Evolutionary conservation across 2,888 invertebrate genomes (phyloP).

Genomic region (Ormyrus thymus): DNA sequence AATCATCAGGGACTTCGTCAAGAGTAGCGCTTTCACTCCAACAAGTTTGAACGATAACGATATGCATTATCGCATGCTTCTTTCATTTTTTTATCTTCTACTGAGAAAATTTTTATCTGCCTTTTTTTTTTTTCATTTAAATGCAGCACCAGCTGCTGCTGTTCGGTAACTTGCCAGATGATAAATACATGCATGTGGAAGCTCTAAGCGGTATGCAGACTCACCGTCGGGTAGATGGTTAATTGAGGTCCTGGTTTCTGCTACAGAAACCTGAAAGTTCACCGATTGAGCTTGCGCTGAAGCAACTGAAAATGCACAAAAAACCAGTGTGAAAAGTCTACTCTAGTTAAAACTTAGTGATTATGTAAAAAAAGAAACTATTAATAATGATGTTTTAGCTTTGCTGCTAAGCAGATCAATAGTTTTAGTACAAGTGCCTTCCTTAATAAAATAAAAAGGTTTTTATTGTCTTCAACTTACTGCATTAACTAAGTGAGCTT

Average conservation of each 20-base stretch:
- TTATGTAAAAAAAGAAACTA: slow-evolving; percentile 13
- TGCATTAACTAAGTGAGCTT: too few relatives aligned
- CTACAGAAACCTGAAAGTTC: slow-evolving; percentile 69
- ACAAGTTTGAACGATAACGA: slow-evolving; percentile 34
- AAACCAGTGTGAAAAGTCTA: slow-evolving; percentile 51
- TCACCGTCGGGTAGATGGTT: slow-evolving; percentile 67
- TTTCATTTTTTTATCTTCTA: background rate
- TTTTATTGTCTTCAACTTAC: background rate
- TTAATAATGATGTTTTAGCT: background rate
- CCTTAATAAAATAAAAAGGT: background rate
- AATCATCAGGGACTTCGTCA: slow-evolving; percentile 21
- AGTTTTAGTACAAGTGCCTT: background rate
- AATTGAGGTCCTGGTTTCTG: slow-evolving; percentile 68
- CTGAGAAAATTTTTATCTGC: background rate
- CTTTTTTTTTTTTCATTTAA: slow-evolving; percentile 1
- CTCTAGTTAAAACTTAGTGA: slow-evolving; percentile 23
- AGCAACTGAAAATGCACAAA: slow-evolving; percentile 62
- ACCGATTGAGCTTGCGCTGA: slow-evolving; percentile 63
- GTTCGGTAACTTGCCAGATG: background rate
- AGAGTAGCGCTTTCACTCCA: slow-evolving; percentile 36
- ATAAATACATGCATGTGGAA: slow-evolving; percentile 37
- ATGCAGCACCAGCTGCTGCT: background rate
- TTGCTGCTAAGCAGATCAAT: slow-evolving; percentile 2
- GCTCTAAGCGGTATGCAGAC: slow-evolving; percentile 42
- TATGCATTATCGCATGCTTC: slow-evolving; percentile 8